Evolutionary conservation across 2,888 invertebrate species (phyloP).

Genomic region (Metopia argyrocephala): DNA sequence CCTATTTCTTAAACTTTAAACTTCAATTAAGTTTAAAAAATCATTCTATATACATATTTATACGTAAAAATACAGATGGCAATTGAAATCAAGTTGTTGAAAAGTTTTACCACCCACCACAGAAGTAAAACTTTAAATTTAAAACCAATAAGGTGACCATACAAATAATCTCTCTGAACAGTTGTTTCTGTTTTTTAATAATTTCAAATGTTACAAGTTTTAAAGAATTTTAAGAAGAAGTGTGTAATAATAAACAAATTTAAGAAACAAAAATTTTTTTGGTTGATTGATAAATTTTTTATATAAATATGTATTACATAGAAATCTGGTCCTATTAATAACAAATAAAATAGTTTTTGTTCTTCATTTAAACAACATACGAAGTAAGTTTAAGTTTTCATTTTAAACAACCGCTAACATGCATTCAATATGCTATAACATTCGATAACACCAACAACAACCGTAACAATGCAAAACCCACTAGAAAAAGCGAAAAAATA

Average conservation of each 20-base stretch:
- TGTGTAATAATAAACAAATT: too few relatives aligned
- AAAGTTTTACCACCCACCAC: conserved; percentile 31
- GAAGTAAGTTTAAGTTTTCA: conserved; percentile 47
- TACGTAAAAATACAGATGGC: neutral
- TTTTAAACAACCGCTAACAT: conserved; percentile 54
- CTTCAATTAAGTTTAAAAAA: too few relatives aligned
- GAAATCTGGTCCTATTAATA: conserved; percentile 30
- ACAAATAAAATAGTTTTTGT: neutral
- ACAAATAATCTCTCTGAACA: too few relatives aligned
- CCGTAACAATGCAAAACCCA: neutral
- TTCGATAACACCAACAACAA: conserved; percentile 5
- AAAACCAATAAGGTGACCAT: conserved; percentile 36
- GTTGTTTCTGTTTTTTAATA: too few relatives aligned
- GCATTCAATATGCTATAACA: conserved; percentile 51
- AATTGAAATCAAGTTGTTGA: conserved; percentile 34
- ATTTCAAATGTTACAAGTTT: too few relatives aligned
- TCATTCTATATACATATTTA: neutral
- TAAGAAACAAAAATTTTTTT: too few relatives aligned
- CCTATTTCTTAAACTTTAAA: too few relatives aligned
- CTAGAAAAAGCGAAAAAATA: neutral
- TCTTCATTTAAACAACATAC: neutral
- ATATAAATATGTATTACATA: too few relatives aligned
- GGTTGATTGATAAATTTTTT: too few relatives aligned
- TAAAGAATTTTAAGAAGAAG: too few relatives aligned
- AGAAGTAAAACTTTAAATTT: conserved; percentile 17